Evolutionary conservation across 2,888 invertebrate genomes (phyloP).

Genomic region (Acanthacorydalis orientalis): DNA sequence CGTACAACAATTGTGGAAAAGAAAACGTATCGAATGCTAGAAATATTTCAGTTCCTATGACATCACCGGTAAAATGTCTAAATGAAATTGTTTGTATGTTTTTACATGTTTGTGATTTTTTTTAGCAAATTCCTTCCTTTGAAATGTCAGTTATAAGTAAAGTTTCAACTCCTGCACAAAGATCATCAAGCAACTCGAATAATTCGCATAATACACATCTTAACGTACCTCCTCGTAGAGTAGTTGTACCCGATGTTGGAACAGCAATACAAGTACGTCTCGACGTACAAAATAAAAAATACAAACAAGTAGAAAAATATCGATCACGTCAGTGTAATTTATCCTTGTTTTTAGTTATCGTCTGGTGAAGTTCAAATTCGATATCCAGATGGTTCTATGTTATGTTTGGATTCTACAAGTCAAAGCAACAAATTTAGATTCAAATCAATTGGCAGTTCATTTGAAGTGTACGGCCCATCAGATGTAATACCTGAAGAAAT

Average conservation of each 20-base stretch:
- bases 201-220: neutral
- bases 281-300: no score
- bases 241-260: conserved; percentile 4
- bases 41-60: neutral
- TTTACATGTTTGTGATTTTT: neutral
- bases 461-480: neutral
- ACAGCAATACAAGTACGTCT: conserved; percentile 4
- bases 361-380: conserved; percentile 6
- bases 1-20: conserved; percentile 13
- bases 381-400: conserved; percentile 5
- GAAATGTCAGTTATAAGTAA: neutral
- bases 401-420: conserved; percentile 2
- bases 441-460: neutral
- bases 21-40: conserved; percentile 6
- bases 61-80: neutral
- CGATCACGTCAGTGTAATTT: no score
- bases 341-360: conserved; percentile 1
- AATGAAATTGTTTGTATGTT: neutral
- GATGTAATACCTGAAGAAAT: conserved; percentile 2
- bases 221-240: neutral
- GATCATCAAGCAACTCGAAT: neutral
- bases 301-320: no score
- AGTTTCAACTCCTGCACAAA: neutral
- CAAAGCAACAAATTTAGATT: neutral
- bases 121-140: neutral